Conservation (phyloP, 1,140 invertebrate genomes). For the Apocrypta bakeri region DNA sequence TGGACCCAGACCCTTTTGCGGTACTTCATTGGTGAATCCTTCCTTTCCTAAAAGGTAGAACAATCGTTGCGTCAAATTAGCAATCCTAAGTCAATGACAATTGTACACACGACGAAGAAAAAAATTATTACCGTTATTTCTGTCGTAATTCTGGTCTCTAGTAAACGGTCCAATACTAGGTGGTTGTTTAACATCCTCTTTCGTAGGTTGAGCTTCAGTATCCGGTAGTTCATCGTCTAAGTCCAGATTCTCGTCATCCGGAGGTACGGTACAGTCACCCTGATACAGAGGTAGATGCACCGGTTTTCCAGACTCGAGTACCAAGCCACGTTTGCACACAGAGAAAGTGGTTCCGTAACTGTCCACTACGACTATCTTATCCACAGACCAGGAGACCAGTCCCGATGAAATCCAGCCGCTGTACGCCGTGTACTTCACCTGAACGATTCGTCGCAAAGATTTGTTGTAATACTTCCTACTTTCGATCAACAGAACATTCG, state of each 20-base stretch:
- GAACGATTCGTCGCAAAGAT: too few species aligned
- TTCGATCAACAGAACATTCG: too few species aligned
- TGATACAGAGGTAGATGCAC: slow-evolving; percentile 83
- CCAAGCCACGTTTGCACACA: slow-evolving; percentile 84
- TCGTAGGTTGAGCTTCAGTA: slow-evolving; percentile 41
- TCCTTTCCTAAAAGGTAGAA: slow-evolving; percentile 37
- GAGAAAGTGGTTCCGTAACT: slow-evolving; percentile 89
- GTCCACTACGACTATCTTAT: slow-evolving; percentile 89
- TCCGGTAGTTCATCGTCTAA: slow-evolving; percentile 20
- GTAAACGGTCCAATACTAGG: slow-evolving; percentile 64
- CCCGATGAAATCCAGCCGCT: slow-evolving; percentile 94
- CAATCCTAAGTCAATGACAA: too few species aligned
- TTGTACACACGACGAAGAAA: too few species aligned
- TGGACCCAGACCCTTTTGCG: slow-evolving; percentile 64
- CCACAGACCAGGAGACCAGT: slow-evolving; percentile 84
- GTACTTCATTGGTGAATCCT: slow-evolving; percentile 42
- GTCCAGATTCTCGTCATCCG: slow-evolving; percentile 59
- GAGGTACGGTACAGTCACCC: slow-evolving; percentile 82
- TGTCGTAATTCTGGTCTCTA: slow-evolving; percentile 67
- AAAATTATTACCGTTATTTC: slow-evolving; percentile 52
- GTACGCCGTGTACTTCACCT: slow-evolving; percentile 91
- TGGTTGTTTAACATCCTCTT: slow-evolving; percentile 39
- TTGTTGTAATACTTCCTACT: too few species aligned
- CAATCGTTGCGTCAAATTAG: neutral
- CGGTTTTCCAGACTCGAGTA: slow-evolving; percentile 83